These are phyloP conservation scores for Alfaro cultratus DNA, from an alignment of 2,797 vertebrate genomes.

Conservation along the genomic window DNA sequence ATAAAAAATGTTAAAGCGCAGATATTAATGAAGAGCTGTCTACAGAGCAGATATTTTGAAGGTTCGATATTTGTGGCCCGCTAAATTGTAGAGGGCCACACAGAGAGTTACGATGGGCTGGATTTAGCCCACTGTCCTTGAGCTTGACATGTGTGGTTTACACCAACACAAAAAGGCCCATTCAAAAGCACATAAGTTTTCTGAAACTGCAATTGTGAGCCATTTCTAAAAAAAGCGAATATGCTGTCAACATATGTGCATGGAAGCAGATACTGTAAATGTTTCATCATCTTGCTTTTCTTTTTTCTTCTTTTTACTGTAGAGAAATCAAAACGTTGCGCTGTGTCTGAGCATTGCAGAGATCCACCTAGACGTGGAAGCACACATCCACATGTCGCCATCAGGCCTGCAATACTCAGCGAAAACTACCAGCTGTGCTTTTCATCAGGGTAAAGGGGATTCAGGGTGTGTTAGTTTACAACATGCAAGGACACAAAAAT, in stretches of 20 bases:
- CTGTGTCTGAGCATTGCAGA: slow-evolving; percentile 22
- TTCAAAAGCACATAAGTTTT: slow-evolving; percentile 41
- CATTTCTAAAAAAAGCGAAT: slow-evolving; percentile 38
- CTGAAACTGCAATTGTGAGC: slow-evolving; percentile 13
- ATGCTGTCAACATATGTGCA: slow-evolving; percentile 47
- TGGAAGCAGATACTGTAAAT: slow-evolving; percentile 63
- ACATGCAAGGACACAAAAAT: not conserved
- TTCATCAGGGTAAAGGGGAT: slow-evolving; percentile 60
- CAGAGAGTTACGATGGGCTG: not conserved
- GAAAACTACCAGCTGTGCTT: slow-evolving; percentile 49
- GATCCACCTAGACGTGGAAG: slow-evolving; percentile 15
- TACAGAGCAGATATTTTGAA: not conserved
- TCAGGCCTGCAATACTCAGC: slow-evolving; percentile 47
- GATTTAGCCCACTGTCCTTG: not conserved
- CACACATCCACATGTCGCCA: slow-evolving; percentile 22
- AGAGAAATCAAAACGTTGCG: slow-evolving; percentile 27
- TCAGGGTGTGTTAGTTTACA: slow-evolving; percentile 22
- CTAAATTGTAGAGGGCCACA: not conserved
- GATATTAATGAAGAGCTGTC: no score
- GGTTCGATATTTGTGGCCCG: not conserved
- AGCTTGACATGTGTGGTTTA: not conserved
- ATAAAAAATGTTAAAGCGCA: not conserved
- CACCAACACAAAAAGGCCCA: slow-evolving; percentile 19
- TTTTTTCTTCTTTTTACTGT: slow-evolving; percentile 35
- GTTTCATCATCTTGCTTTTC: slow-evolving; percentile 64